A percentile compares a stretch with the other conserved stretches of the same genome.
phyloP scores from a whole-genome alignment of 2,113 vertebrate species.

The Meleagris gallopavo region DNA sequence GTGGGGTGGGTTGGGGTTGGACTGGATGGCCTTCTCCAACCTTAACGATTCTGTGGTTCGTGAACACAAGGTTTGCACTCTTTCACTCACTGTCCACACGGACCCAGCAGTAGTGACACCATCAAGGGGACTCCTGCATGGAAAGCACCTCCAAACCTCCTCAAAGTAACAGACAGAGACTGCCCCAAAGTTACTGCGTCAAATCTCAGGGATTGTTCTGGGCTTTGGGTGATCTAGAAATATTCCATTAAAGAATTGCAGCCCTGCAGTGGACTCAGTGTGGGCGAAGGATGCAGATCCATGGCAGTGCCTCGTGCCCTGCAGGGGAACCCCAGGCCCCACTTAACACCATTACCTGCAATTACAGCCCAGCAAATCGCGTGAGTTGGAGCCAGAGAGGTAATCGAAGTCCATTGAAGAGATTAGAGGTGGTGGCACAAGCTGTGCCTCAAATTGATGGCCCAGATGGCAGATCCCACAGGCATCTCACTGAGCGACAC shows the following conservation, averaged over 20 bases:
- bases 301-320: rapidly evolving
- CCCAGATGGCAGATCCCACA: neutral
- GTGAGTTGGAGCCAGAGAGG: neutral
- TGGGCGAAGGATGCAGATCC: neutral
- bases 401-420: neutral
- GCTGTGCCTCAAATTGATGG: rapidly evolving
- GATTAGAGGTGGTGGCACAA: neutral
- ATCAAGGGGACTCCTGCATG: neutral
- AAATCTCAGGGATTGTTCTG: rapidly evolving
- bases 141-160: neutral
- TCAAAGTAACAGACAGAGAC: neutral
- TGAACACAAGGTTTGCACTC: no score
- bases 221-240: no score
- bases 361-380: neutral
- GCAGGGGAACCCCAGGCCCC: neutral
- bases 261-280: rapidly evolving
- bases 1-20: no score
- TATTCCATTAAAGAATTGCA: rapidly evolving
- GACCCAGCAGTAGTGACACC: no score
- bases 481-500: rapidly evolving
- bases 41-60: no score
- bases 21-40: no score
- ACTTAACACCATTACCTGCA: neutral
- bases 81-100: no score
- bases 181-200: rapidly evolving